Evolutionary conservation across 2,113 vertebrate genomes (phyloP).

Genomic region (Phyllopteryx taeniolatus): DNA sequence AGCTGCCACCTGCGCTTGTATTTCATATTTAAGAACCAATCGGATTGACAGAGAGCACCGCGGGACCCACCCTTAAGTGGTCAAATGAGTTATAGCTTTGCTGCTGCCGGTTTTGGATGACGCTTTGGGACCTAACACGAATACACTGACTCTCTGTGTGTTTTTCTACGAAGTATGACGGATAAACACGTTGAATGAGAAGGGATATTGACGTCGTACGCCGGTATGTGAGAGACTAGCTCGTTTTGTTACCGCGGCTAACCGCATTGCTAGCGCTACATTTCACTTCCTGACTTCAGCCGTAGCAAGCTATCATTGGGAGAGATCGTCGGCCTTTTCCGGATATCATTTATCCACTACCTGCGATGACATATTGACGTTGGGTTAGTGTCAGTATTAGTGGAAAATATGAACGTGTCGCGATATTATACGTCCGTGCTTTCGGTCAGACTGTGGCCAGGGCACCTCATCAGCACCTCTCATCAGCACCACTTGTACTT

Average conservation of each 20-base stretch:
- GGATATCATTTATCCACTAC: not conserved
- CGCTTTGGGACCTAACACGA: not conserved
- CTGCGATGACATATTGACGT: not conserved
- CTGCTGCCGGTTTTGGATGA: slow-evolving; percentile 6
- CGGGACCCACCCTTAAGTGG: slow-evolving; percentile 6
- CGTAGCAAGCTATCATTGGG: slow-evolving; percentile 17
- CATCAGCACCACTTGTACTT: slow-evolving; percentile 55
- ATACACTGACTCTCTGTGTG: not conserved
- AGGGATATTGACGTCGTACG: not conserved
- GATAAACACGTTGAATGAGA: slow-evolving; percentile 14
- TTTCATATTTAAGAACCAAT: slow-evolving; percentile 45
- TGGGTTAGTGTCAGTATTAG: not conserved
- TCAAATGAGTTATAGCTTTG: slow-evolving; percentile 2
- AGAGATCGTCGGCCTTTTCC: not conserved
- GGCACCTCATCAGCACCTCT: slow-evolving; percentile 48
- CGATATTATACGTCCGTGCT: not conserved
- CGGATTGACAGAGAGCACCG: not conserved
- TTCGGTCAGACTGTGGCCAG: not conserved
- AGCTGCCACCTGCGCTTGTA: fast-evolving
- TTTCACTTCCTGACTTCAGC: slow-evolving; percentile 38
- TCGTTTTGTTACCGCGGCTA: not conserved
- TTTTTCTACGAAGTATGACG: slow-evolving; percentile 16
- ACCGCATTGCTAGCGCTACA: slow-evolving; percentile 21
- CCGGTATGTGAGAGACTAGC: slow-evolving; percentile 16
- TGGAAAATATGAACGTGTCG: not conserved